phyloP scores from a whole-genome alignment of 2,797 vertebrate species.

The Jordanella pulchra region DNA sequence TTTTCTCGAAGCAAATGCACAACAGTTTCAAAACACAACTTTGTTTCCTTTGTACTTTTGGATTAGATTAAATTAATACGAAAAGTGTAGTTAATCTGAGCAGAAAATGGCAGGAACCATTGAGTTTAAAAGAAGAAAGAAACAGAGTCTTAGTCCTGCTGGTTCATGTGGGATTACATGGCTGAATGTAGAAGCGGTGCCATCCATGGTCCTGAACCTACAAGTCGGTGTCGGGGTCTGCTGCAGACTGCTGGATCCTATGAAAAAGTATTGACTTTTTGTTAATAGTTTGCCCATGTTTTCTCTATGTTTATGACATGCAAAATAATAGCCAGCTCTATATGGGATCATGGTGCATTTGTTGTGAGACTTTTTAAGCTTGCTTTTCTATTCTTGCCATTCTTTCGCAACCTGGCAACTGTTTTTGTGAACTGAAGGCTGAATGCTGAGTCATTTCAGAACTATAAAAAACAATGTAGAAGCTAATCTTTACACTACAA shows the following conservation, averaged over 20 bases:
- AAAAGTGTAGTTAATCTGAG: slow-evolving; percentile 27
- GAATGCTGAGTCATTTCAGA: slow-evolving; percentile 6
- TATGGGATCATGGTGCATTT: neutral
- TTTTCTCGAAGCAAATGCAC: neutral
- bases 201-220: slow-evolving; percentile 74
- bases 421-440: slow-evolving; percentile 9
- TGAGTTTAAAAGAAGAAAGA: slow-evolving; percentile 19
- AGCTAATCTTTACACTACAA: slow-evolving; percentile 1
- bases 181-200: slow-evolving; percentile 58
- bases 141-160: slow-evolving; percentile 22
- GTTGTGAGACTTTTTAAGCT: slow-evolving; percentile 1
- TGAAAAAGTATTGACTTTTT: slow-evolving; percentile 77
- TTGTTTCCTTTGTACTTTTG: neutral
- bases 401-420: slow-evolving; percentile 7
- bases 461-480: slow-evolving; percentile 4
- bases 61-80: slow-evolving; percentile 31
- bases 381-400: slow-evolving; percentile 4
- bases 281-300: slow-evolving; percentile 39
- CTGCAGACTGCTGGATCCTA: slow-evolving; percentile 56
- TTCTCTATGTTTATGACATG: neutral
- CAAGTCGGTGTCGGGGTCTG: slow-evolving; percentile 59
- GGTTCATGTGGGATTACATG: slow-evolving; percentile 54
- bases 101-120: slow-evolving; percentile 18
- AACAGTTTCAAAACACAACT: neutral
- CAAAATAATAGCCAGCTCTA: neutral